Conservation (phyloP, 2,888 invertebrate genomes). For the Ferrisia virgata region DNA sequence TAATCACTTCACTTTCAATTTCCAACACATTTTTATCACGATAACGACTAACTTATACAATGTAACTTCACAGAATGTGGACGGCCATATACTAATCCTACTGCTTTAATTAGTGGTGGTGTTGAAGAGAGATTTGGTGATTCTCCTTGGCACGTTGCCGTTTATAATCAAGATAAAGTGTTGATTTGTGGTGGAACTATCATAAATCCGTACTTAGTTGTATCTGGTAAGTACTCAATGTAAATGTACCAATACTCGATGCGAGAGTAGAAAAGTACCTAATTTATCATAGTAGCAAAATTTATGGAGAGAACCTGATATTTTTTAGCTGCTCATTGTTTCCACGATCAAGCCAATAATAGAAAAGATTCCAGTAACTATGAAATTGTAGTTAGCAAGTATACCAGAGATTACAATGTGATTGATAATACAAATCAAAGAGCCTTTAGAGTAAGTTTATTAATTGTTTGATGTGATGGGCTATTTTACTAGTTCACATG, state of each 20-base stretch:
- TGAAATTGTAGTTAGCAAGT: constrained; percentile 11
- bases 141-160: constrained; percentile 4
- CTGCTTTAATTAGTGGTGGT: background rate
- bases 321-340: constrained; percentile 40
- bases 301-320: no score
- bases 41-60: no score
- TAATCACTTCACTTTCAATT: no score
- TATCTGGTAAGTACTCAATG: background rate
- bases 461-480: no score
- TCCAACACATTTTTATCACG: no score
- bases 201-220: background rate
- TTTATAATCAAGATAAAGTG: background rate
- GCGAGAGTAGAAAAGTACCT: no score
- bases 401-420: background rate
- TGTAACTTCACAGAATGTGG: constrained; percentile 6
- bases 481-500: no score
- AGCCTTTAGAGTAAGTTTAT: background rate
- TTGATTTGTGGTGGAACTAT: constrained; percentile 34
- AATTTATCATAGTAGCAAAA: background rate
- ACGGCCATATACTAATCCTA: background rate
- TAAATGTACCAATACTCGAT: no score
- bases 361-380: background rate
- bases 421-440: background rate
- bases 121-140: background rate
- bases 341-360: background rate